Evolutionary conservation across 2,113 vertebrate species (phyloP).

Genomic region (Serinus canaria): DNA sequence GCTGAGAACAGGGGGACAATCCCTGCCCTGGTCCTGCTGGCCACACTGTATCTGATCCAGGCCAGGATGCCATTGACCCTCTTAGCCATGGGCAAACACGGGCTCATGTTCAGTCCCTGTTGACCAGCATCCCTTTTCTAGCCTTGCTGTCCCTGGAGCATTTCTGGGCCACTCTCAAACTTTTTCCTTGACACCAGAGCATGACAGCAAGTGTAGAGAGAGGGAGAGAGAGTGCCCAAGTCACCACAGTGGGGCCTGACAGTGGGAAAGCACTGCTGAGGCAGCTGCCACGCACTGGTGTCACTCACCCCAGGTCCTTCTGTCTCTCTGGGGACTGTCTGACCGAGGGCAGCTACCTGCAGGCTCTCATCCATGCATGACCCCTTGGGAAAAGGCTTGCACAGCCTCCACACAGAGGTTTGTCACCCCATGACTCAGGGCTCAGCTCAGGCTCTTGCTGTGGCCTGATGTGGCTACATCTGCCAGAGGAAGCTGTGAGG

Average conservation of each 20-base stretch:
- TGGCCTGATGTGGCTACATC: neutral
- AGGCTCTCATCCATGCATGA: accelerated
- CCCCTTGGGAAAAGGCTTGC: neutral
- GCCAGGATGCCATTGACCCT: neutral
- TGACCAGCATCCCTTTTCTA: neutral
- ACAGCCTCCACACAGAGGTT: neutral
- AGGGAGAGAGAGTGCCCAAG: accelerated
- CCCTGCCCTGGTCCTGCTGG: neutral
- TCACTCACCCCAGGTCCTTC: neutral
- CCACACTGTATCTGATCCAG: neutral
- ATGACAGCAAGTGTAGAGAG: neutral
- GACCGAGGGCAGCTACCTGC: accelerated
- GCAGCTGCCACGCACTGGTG: accelerated
- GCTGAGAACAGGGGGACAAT: neutral
- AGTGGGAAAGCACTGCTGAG: neutral
- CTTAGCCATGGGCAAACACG: accelerated
- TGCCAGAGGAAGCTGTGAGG: neutral
- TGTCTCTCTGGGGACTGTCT: neutral
- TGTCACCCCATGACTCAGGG: accelerated
- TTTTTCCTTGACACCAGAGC: neutral
- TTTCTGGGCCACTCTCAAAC: neutral
- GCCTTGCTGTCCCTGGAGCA: neutral
- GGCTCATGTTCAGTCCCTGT: neutral
- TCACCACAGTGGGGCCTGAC: accelerated
- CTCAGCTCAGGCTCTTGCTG: neutral